phyloP scores from a whole-genome alignment of 2,113 vertebrate species.

The Amblyopsis rosae region DNA sequence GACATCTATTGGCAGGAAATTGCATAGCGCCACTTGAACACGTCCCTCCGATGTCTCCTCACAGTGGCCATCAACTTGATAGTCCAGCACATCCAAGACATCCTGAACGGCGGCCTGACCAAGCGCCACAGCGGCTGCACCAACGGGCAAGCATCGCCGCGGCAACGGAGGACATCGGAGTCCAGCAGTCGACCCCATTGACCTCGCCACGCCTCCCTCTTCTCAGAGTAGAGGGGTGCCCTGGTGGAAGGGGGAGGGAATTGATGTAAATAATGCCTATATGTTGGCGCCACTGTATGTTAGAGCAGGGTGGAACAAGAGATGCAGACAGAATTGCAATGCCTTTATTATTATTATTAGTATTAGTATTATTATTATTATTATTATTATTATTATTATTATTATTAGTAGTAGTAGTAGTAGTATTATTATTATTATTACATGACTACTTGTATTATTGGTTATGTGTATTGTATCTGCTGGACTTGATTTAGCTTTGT shows the following conservation, averaged over 20 bases:
- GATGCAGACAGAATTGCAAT: constrained; percentile 65
- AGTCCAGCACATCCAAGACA: constrained; percentile 98
- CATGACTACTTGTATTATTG: constrained; percentile 50
- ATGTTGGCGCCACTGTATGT: constrained; percentile 61
- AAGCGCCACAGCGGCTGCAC: constrained; percentile 88
- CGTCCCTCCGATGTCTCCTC: constrained; percentile 11
- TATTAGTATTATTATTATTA: constrained; percentile 6
- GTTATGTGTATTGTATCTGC: constrained; percentile 57
- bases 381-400: constrained; percentile 30
- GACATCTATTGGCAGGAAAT: no score
- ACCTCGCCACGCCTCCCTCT: constrained; percentile 69
- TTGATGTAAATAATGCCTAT: constrained; percentile 67
- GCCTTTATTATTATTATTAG: constrained; percentile 65
- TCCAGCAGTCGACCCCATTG: constrained; percentile 95
- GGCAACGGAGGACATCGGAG: constrained; percentile 86
- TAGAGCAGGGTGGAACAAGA: constrained; percentile 43
- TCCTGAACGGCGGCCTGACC: constrained; percentile 88
- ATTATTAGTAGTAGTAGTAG: constrained; percentile 26
- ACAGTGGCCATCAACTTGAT: constrained; percentile 98
- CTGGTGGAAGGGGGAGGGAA: constrained; percentile 14
- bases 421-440: no score
- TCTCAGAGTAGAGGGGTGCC: constrained; percentile 20
- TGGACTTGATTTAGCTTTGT: constrained; percentile 41
- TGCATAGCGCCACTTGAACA: no score
- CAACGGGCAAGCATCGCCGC: constrained; percentile 82